phyloP scores from a whole-genome alignment of 2,113 vertebrate species.

The Gallinago media region DNA sequence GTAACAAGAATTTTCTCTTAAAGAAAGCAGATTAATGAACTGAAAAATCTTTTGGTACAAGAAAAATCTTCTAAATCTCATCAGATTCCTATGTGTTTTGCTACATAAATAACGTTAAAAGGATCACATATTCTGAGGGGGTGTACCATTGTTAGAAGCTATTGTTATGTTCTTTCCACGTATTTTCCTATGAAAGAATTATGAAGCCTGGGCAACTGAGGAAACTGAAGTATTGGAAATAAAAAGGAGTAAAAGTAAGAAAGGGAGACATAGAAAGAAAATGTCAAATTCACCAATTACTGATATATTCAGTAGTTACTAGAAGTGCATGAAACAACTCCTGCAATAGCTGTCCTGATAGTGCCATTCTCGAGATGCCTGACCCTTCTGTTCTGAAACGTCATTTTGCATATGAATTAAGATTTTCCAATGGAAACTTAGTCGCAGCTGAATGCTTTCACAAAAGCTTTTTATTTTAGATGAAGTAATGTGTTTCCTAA shows the following conservation, averaged over 20 bases:
- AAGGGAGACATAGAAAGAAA: not conserved
- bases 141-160: not conserved
- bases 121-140: not conserved
- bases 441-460: not conserved
- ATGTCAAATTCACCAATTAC: not conserved
- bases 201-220: not conserved
- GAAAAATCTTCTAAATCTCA: not conserved
- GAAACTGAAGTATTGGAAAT: not conserved
- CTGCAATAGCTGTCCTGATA: not conserved
- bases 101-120: not conserved
- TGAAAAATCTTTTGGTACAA: not conserved
- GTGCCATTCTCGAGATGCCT: not conserved
- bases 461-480: not conserved
- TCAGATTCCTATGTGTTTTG: not conserved
- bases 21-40: not conserved
- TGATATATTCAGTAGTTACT: not conserved
- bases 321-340: not conserved
- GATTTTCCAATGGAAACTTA: not conserved
- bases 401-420: not conserved
- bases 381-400: not conserved
- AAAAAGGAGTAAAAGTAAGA: not conserved
- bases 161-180: not conserved
- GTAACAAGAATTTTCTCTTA: not conserved
- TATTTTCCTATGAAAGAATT: not conserved
- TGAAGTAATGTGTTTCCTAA: not conserved